A percentile compares a stretch with the other conserved stretches of the same genome.
These are phyloP conservation scores for Apamea epomidion DNA, from an alignment of 2,888 invertebrate genomes.

Conservation along the genomic window DNA sequence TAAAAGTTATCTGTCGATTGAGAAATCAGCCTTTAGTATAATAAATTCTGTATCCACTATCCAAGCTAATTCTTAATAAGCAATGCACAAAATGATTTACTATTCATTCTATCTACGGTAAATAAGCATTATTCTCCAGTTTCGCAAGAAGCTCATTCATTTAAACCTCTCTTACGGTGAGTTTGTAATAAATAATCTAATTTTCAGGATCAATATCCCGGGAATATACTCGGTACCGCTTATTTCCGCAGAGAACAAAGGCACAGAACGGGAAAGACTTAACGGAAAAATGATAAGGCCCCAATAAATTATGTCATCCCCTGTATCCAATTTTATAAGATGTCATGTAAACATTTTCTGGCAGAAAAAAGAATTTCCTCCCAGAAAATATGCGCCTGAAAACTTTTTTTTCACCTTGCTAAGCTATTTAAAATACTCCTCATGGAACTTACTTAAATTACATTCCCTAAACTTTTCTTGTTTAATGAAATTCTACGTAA, in stretches of 20 bases:
- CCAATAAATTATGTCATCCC: constrained; percentile 71
- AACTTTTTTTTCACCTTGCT: constrained; percentile 72
- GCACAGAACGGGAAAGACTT: constrained; percentile 64
- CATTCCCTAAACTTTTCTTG: constrained; percentile 72
- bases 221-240: constrained; percentile 47
- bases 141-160: constrained; percentile 34
- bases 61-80: not conserved
- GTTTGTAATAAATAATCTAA: constrained; percentile 60
- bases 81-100: constrained; percentile 4
- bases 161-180: constrained; percentile 33
- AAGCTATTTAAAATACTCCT: constrained; percentile 70
- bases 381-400: constrained; percentile 67
- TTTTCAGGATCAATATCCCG: constrained; percentile 64
- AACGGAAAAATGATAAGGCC: constrained; percentile 74
- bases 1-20: too few species aligned
- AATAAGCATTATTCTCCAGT: constrained; percentile 11
- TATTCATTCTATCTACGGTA: not conserved
- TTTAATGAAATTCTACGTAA: constrained; percentile 73
- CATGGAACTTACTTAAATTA: constrained; percentile 69
- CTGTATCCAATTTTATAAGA: constrained; percentile 65
- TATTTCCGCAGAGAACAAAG: constrained; percentile 66
- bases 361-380: constrained; percentile 60
- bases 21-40: not conserved
- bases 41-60: not conserved
- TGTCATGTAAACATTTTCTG: constrained; percentile 52